Percentiles rank a stretch among this genome's conserved stretches.
Evolutionary conservation across 1,140 invertebrate species (phyloP).

Genomic region (Cydia pomonella): DNA sequence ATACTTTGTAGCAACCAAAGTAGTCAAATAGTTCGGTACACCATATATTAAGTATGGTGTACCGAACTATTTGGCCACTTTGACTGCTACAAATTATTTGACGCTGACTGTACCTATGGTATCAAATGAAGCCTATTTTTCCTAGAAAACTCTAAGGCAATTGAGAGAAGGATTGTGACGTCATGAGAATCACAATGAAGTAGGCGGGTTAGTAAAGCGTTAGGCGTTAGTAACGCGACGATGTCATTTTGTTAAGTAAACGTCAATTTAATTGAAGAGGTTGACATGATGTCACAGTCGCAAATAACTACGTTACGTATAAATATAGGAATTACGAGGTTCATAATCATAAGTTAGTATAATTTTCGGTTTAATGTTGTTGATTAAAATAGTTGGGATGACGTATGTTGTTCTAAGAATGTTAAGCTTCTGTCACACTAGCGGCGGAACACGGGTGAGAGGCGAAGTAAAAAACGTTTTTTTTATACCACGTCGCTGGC

Average conservation of each 20-base stretch:
- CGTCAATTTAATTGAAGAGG: not conserved
- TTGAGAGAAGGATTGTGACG: no score
- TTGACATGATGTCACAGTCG: conserved; percentile 7
- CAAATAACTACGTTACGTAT: not conserved
- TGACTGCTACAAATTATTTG: no score
- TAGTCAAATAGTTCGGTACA: no score
- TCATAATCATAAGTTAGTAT: conserved; percentile 6
- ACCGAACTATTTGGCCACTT: no score
- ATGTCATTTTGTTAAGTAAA: not conserved
- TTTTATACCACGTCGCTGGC: no score
- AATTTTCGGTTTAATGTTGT: not conserved
- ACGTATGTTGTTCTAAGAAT: conserved; percentile 2
- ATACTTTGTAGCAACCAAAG: no score
- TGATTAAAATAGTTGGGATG: conserved; percentile 9
- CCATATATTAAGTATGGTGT: no score
- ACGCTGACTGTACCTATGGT: no score
- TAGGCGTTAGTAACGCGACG: not conserved
- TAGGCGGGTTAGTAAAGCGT: not conserved
- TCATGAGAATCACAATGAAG: no score
- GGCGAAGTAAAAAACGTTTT: not conserved
- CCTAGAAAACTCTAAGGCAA: no score
- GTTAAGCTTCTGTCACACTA: not conserved
- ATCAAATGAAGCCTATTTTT: no score
- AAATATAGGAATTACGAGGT: not conserved
- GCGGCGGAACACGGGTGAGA: not conserved